These are phyloP conservation scores for Pomatorhinus ruficollis DNA, from an alignment of 2,113 vertebrate species.

Conservation along the genomic window DNA sequence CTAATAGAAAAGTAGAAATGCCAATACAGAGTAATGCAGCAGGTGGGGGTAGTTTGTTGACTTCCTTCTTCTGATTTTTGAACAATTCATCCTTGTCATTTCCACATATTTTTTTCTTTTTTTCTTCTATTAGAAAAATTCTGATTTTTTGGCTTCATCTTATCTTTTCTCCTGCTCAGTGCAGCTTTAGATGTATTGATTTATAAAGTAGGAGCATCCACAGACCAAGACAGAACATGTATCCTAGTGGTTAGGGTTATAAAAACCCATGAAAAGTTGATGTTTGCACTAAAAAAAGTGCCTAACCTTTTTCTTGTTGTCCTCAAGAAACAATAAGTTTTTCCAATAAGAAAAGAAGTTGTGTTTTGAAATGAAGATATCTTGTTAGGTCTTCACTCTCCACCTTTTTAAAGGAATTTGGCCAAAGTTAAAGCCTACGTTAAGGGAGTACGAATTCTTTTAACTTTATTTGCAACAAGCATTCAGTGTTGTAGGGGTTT, in stretches of 20 bases:
- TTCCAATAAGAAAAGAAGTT: not conserved
- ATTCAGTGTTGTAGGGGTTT: not conserved
- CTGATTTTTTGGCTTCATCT: not conserved
- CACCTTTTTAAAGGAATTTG: not conserved
- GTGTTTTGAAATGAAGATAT: not conserved
- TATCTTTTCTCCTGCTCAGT: not conserved
- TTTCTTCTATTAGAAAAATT: not conserved
- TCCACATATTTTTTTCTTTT: not conserved
- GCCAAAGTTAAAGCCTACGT: not conserved
- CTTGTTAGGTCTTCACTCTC: not conserved
- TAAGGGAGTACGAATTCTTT: not conserved
- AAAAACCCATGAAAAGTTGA: not conserved
- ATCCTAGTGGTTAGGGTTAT: not conserved
- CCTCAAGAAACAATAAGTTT: not conserved
- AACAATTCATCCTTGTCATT: not conserved
- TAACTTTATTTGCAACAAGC: not conserved
- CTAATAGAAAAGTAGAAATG: not conserved
- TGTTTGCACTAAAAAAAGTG: not conserved
- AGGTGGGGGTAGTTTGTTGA: not conserved
- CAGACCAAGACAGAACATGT: not conserved
- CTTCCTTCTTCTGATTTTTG: not conserved
- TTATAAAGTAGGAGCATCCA: not conserved
- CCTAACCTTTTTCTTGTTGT: not conserved
- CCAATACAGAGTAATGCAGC: not conserved
- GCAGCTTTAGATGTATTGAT: not conserved